Evolutionary conservation across 2,113 vertebrate genomes (phyloP), one percentile per base, ranked within the genome.

Genomic region (Gasterosteus nipponicus): DNA sequence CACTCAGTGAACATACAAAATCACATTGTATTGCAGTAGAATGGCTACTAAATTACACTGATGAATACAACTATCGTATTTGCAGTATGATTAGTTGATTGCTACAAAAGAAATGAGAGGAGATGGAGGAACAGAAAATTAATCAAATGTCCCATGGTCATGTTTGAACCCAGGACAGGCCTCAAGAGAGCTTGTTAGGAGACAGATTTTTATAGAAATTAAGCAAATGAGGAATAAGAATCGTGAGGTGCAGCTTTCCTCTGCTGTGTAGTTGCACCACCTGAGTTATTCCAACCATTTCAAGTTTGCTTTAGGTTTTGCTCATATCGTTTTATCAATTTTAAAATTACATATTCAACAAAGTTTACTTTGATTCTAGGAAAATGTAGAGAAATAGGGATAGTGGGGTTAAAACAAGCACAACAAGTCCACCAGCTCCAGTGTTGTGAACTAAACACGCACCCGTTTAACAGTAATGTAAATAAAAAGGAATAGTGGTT

Each of bases 141-240:
- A 62, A 62, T 56, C 18, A 74, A 65, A 73, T 26, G 31, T 7
- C 39, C 38, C 35, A 18, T 42, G 14, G 58, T 57, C n/a, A 12
- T 10, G 58, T 69, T 49, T 63, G 18, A 80, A 67, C 33, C 70
- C 26, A 38, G 16, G 15, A 10, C 15, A 26, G 69, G 38, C 15
- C 46, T 39, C 18, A 4, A 67, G 62, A 41, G n/a, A 57, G 22
- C 75, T 4, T 47, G 12, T 39, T 61, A 3, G 26, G 26, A 71
- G 69, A 39, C 35, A 57, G 51, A 83, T 83, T 77, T 42, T 42
- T 18, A 46, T 35, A 41, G 29, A 35, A 68, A 71, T 57, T 71
- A 77, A 73, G 38, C 57, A 77, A 81, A 83, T 44, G 63, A 46
- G 9, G 60, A 68, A 47, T 22, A 64, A 35, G 9, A 60, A 4